Evolutionary conservation across 2,888 invertebrate species (phyloP), one percentile per base, ranked within the genome.

Genomic region (Drosophila diplacantha): DNA sequence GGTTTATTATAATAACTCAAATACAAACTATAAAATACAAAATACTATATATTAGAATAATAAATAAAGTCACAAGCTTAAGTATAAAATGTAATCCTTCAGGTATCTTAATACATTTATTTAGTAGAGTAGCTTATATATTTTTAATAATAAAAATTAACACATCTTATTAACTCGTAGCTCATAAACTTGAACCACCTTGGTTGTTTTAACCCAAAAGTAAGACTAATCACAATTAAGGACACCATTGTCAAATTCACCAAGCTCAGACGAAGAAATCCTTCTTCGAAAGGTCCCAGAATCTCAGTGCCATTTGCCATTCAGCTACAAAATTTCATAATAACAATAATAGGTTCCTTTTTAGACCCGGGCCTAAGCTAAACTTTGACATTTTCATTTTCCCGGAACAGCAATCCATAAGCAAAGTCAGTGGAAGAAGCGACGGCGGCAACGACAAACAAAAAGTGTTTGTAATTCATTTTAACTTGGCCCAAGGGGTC

Each of bases 381-480:
- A 59, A 71, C 71, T 60, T 58, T 70, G 71, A 70, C 69, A 70
- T 65, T 70, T 70, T 55, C 69, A 66, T 66, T 69, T 66, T 32
- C 37, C 37, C 32, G 61, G 51, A 61, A 61, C 41, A 63, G 39
- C 61, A 61, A 62, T 62, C 61, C 61, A 29, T 35, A 26, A 24
- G 63, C 51, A 55, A 61, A 66, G 66, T 65, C 67, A 67, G 54
- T 51, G 35, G 44, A 47, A 55, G 56, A 20, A 55, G 43, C 24
- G 38, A 22, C 63, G 35, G 49, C 44, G 32, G 35, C 34, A 47
- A 70, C 59, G 67, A 49, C 66, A 66, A 71, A 72, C 72, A 73
- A 80, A 77, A 77, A 70, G 72, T 81, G 79, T 81, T 78, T 83
- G 83, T 81, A 79, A 79, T 79, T 83, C 79, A 79, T 78, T 79